Evolutionary conservation across 1,140 invertebrate genomes (phyloP), one percentile per base, ranked within the genome.

Genomic region (Lutraria rhynchaena): DNA sequence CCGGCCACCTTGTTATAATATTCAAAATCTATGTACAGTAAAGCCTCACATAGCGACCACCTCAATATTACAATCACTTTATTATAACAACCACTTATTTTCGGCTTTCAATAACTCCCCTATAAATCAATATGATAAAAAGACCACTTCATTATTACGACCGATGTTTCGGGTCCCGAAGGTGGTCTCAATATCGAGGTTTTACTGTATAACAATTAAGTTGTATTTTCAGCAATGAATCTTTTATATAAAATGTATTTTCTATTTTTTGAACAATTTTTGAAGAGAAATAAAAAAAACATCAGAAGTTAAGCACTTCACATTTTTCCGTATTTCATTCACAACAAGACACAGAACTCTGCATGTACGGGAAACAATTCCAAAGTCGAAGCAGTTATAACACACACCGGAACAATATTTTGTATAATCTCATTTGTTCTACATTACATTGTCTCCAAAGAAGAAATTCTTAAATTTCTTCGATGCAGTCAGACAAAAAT

Each of bases 401-500:
- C 15, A 3, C 55, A 22, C 24, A 9, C 31, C n/a, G n/a, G 55
- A 17, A 9, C 11, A 27, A 57, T 27, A 27, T 27, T 57, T 57
- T 33, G 13, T 19, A 35, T 33, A 60, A 60, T 60, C 57, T 15
- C 31, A 33, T 60, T 60, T 60, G 17, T 29, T 17, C 31, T 31
- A 17, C 57, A 35, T 60, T 60, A 60, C 31, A 27, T 33, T 60
- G 29, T 60, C 57, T 60, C 31, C 15, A 35, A 60, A n/a, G 31
- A 60, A 60, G 57, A 31, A 33, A 31, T 31, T 60, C 57, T 35
- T 60, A 33, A 60, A 27, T 60, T 60, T 15, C 37, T 41, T 5
- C 15, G 37, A 41, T 41, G 37, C 15, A 41, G 37, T 41, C 37
- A 41, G 37, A 41, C 37, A 41, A 41, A n/a, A 41, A 41, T 41